Evolutionary conservation across 2,113 vertebrate species (phyloP).

Genomic region (Saguinus imperator): DNA sequence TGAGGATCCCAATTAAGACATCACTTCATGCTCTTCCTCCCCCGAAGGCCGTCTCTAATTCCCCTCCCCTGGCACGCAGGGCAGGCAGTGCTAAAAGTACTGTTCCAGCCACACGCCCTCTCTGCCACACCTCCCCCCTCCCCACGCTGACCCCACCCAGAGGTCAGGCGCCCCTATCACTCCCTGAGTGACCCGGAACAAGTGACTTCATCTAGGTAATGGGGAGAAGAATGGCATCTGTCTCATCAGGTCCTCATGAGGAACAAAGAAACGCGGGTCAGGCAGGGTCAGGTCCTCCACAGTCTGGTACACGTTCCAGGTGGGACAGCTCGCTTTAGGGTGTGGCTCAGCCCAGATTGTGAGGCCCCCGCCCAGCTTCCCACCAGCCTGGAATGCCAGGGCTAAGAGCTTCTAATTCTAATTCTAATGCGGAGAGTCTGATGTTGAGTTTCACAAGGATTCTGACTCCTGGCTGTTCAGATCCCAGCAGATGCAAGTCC

Average conservation of each 20-base stretch:
- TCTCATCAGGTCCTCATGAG: neutral
- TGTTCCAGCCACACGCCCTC: neutral
- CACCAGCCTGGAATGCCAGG: neutral
- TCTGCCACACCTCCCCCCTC: neutral
- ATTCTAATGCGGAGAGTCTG: neutral
- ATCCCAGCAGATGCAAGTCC: neutral
- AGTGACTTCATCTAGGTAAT: neutral
- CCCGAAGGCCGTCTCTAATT: neutral
- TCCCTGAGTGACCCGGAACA: fast-evolving
- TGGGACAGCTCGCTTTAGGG: neutral
- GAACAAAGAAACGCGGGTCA: neutral
- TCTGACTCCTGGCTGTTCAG: constrained; percentile 16
- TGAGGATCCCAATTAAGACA: constrained; percentile 41
- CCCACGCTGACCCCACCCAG: too few relatives aligned
- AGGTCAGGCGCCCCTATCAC: neutral
- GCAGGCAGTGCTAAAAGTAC: constrained; percentile 29
- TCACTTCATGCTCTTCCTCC: neutral
- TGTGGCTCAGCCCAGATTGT: neutral
- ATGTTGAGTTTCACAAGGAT: constrained; percentile 26
- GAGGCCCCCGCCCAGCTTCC: neutral
- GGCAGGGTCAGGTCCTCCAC: neutral
- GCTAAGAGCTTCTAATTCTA: neutral
- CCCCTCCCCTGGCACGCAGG: neutral
- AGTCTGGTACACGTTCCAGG: fast-evolving
- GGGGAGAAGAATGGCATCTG: neutral